These are phyloP conservation scores for Tauraco erythrolophus DNA, from an alignment of 2,113 vertebrate species.

Conservation along the genomic window DNA sequence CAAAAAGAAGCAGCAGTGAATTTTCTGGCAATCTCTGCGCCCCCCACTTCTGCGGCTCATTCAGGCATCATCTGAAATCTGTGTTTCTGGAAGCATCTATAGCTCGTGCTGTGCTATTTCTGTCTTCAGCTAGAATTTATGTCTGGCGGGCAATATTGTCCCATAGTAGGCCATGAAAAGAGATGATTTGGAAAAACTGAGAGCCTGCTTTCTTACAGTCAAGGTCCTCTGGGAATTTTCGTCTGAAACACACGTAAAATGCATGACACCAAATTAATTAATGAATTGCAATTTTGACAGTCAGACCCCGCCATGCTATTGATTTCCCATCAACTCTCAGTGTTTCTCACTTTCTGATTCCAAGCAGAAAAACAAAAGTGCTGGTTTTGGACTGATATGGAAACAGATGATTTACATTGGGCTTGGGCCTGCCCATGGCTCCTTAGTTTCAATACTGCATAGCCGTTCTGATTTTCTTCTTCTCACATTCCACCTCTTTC, in stretches of 20 bases:
- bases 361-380: not conserved
- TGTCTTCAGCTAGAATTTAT: not conserved
- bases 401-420: accelerated
- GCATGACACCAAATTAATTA: not conserved
- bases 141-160: not conserved
- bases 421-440: not conserved
- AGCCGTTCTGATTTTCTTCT: not conserved
- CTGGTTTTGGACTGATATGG: not conserved
- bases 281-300: not conserved
- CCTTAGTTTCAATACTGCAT: not conserved
- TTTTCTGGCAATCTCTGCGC: not conserved
- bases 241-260: not conserved
- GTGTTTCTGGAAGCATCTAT: not conserved
- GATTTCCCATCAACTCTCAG: not conserved
- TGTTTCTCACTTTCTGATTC: not conserved
- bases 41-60: not conserved
- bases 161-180: not conserved
- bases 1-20: not conserved
- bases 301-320: not conserved
- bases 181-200: not conserved
- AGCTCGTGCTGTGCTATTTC: not conserved
- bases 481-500: not conserved
- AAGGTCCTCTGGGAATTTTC: not conserved
- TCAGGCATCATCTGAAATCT: not conserved
- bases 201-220: not conserved